Percentiles rank a stretch among this genome's conserved stretches.
Conservation (phyloP, 2,113 vertebrate species). For the Glaucidium brasilianum region DNA sequence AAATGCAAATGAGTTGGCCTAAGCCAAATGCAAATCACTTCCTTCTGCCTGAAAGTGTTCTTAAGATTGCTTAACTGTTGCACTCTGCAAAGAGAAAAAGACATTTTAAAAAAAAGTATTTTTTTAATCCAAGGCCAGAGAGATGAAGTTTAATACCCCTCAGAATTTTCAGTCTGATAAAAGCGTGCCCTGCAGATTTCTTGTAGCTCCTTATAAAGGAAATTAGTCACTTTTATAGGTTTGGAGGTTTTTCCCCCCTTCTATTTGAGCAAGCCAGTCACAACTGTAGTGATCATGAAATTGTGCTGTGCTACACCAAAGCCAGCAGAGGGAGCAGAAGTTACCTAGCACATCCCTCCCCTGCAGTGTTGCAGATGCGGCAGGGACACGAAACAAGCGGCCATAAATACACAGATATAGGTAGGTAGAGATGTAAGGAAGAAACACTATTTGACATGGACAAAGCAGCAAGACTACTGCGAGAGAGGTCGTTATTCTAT, state of each 20-base stretch:
- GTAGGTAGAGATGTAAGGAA: background rate
- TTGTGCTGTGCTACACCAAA: background rate
- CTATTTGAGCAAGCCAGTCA: background rate
- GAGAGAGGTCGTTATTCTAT: accelerated
- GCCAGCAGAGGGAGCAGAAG: slow-evolving; percentile 7
- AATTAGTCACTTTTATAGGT: background rate
- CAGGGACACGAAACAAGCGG: background rate
- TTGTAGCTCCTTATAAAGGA: background rate
- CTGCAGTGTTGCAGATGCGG: background rate
- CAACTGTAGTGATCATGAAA: background rate
- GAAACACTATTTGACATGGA: background rate
- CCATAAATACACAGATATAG: accelerated
- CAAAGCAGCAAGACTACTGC: background rate
- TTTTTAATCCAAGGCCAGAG: background rate
- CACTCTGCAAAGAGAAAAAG: background rate
- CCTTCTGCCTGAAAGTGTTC: background rate
- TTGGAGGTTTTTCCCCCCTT: accelerated
- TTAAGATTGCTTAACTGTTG: background rate
- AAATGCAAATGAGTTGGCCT: background rate
- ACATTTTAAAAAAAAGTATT: background rate
- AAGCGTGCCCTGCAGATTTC: background rate
- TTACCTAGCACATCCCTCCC: background rate
- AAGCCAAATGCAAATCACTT: background rate
- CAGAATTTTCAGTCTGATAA: background rate
- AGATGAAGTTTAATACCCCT: background rate